These are phyloP conservation scores for Pandemis heparana DNA, from an alignment of 2,888 invertebrate genomes.

Conservation along the genomic window DNA sequence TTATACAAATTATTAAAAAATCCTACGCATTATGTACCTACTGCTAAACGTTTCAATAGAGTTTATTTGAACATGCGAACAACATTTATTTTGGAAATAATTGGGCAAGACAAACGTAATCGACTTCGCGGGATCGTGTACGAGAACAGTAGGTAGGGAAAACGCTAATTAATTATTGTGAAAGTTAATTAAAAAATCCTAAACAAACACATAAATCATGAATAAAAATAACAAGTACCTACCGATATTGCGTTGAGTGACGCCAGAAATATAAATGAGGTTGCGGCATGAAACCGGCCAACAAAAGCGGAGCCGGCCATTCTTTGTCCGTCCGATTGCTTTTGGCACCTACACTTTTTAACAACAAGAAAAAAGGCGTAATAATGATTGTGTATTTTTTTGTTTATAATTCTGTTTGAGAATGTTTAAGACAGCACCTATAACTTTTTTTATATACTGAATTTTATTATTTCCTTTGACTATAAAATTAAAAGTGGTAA, in stretches of 20 bases:
- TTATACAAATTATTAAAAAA: slow-evolving; percentile 2
- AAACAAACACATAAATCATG: slow-evolving; percentile 29
- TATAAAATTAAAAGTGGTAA: too few species aligned
- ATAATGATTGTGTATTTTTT: not conserved
- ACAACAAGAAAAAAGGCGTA: not conserved
- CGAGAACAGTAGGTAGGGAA: not conserved
- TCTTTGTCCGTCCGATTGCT: slow-evolving; percentile 8
- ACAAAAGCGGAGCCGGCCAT: not conserved
- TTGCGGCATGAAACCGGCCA: slow-evolving; percentile 16
- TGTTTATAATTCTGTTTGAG: not conserved
- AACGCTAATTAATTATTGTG: slow-evolving; percentile 22
- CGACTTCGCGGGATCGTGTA: slow-evolving; percentile 14
- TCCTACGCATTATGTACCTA: not conserved
- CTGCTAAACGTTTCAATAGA: not conserved
- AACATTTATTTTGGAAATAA: slow-evolving; percentile 15
- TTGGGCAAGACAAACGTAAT: slow-evolving; percentile 17
- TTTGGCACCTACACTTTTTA: not conserved
- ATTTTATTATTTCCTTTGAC: too few species aligned
- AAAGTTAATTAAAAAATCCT: slow-evolving; percentile 34
- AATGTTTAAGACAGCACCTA: not conserved
- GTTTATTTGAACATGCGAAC: slow-evolving; percentile 8
- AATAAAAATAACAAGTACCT: slow-evolving; percentile 17
- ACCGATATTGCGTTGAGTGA: slow-evolving; percentile 23
- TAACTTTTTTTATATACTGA: too few species aligned
- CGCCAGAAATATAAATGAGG: slow-evolving; percentile 24